phyloP scores from a whole-genome alignment of 2,797 vertebrate species.

The Falco columbarius region DNA sequence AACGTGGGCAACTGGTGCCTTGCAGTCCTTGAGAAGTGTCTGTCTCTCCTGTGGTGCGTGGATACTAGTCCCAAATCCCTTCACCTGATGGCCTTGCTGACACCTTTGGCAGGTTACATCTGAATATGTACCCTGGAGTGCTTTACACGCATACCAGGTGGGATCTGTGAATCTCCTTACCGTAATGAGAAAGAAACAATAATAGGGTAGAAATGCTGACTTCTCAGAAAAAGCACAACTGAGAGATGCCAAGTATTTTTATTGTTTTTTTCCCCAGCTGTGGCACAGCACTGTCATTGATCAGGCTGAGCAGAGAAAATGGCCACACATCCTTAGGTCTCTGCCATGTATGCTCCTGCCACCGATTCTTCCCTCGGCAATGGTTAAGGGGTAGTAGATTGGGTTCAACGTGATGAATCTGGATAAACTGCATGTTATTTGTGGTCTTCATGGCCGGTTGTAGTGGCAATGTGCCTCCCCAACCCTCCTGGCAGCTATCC shows the following conservation, averaged over 20 bases:
- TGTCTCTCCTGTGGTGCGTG: not conserved
- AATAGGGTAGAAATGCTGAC: not conserved
- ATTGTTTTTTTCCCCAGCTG: not conserved
- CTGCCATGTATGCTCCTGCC: not conserved
- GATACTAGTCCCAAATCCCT: not conserved
- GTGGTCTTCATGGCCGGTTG: not conserved
- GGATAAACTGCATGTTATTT: not conserved
- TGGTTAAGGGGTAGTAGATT: not conserved
- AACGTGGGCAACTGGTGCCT: not conserved
- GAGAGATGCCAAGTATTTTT: not conserved
- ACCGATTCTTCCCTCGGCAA: not conserved
- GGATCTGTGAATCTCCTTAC: not conserved
- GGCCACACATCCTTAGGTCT: not conserved
- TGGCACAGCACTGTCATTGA: not conserved
- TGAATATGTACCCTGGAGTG: not conserved
- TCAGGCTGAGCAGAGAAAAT: not conserved
- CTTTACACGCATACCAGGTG: fast-evolving
- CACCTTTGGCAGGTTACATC: not conserved
- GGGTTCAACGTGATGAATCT: not conserved
- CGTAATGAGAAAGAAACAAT: not conserved
- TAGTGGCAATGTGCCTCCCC: not conserved
- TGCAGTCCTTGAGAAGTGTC: not conserved
- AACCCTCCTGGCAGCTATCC: not conserved
- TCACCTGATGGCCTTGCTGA: not conserved
- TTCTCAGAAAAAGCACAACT: not conserved